Conservation (phyloP, 2,113 vertebrate genomes). For the Terrapene triunguis region DNA sequence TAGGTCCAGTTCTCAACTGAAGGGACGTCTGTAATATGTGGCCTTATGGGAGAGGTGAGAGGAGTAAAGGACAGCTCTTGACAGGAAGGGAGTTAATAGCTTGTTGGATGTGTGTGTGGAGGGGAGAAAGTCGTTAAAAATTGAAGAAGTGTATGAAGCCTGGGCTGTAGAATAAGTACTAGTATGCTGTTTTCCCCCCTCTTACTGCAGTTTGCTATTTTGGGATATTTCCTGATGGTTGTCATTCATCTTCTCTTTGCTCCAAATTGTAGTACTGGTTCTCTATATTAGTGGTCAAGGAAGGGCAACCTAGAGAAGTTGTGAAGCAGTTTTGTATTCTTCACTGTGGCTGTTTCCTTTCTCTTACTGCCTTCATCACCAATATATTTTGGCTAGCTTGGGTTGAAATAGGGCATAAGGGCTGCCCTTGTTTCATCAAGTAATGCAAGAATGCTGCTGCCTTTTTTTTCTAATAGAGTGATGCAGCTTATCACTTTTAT, state of each 20-base stretch:
- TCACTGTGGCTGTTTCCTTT: neutral
- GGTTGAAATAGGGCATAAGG: neutral
- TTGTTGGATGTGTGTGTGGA: neutral
- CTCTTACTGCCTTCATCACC: neutral
- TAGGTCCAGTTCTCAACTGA: neutral
- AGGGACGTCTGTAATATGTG: neutral
- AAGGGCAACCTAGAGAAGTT: neutral
- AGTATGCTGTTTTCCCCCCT: neutral
- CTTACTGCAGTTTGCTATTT: neutral
- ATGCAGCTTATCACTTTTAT: neutral
- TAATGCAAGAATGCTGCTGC: neutral
- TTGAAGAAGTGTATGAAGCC: neutral
- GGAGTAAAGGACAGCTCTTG: neutral
- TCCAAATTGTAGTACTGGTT: neutral
- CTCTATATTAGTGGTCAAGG: neutral
- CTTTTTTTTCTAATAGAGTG: neutral
- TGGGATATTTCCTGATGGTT: neutral
- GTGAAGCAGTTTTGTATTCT: neutral
- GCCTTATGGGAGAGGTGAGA: neutral
- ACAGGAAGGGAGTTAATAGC: neutral
- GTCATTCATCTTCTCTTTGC: neutral
- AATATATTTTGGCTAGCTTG: neutral
- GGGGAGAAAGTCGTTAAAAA: conserved; percentile 5
- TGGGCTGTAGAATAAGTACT: neutral
- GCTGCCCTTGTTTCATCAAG: neutral